phyloP scores from a whole-genome alignment of 2,797 vertebrate genomes.

The Pangasius macronema region DNA sequence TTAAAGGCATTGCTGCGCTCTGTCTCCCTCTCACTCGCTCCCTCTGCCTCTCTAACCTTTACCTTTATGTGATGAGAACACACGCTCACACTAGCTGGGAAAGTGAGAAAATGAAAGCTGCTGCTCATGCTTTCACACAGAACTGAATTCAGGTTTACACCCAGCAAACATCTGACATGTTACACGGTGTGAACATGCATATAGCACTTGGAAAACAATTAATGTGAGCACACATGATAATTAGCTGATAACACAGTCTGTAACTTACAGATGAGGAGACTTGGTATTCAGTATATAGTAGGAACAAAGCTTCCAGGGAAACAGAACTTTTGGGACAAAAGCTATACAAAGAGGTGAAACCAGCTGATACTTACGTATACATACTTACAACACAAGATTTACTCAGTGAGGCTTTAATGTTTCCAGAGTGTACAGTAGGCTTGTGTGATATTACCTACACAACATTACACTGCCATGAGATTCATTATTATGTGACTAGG shows the following conservation, averaged over 20 bases:
- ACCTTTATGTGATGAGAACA: conserved; percentile 22
- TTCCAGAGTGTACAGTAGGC: not conserved
- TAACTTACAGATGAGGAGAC: not conserved
- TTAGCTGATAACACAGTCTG: not conserved
- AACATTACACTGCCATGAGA: not conserved
- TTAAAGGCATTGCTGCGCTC: conserved; percentile 24
- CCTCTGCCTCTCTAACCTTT: not conserved
- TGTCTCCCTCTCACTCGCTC: not conserved
- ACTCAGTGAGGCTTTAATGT: too few species aligned
- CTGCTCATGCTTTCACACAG: conserved; percentile 4
- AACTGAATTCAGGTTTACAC: conserved; percentile 11
- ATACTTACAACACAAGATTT: not conserved
- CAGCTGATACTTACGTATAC: not conserved
- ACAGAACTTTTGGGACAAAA: conserved; percentile 1
- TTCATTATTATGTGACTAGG: not conserved
- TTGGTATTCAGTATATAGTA: not conserved
- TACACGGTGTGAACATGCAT: conserved; percentile 21
- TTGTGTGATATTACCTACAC: not conserved
- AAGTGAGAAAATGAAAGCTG: conserved; percentile 9
- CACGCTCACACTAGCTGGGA: conserved; percentile 17
- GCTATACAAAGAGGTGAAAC: not conserved
- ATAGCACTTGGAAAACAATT: conserved; percentile 20
- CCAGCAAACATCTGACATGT: conserved; percentile 10
- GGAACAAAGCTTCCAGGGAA: not conserved
- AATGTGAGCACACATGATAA: conserved; percentile 11